phyloP scores from a whole-genome alignment of 2,888 invertebrate species.

The Spodoptera picta region DNA sequence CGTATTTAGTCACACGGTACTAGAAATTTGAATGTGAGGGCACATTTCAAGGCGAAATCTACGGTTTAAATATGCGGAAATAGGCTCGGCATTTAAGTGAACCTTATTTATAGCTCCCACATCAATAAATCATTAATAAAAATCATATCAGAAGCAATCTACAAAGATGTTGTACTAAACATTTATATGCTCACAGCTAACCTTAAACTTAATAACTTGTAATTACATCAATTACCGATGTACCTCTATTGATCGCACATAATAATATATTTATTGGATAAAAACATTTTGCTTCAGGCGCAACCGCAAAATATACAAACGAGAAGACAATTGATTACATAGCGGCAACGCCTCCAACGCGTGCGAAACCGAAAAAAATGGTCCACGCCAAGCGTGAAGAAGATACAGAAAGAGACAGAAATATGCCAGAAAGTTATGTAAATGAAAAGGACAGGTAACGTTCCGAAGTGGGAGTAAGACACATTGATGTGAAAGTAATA shows the following conservation, averaged over 20 bases:
- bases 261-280: slow-evolving; percentile 54
- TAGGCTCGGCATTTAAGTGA: slow-evolving; percentile 50
- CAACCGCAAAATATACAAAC: slow-evolving; percentile 62
- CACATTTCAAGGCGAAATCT: slow-evolving; percentile 55
- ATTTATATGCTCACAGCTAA: slow-evolving; percentile 31
- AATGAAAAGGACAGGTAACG: slow-evolving; percentile 66
- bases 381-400: slow-evolving; percentile 76
- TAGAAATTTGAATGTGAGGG: slow-evolving; percentile 55
- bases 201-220: slow-evolving; percentile 46
- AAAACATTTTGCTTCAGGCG: slow-evolving; percentile 61
- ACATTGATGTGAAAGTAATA: slow-evolving; percentile 43
- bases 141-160: slow-evolving; percentile 43
- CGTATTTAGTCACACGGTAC: slow-evolving; percentile 17
- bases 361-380: slow-evolving; percentile 81
- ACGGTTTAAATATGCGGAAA: slow-evolving; percentile 53
- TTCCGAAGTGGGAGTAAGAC: slow-evolving; percentile 66
- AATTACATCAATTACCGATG: slow-evolving; percentile 47
- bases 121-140: slow-evolving; percentile 53
- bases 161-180: slow-evolving; percentile 39
- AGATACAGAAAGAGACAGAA: slow-evolving; percentile 71
- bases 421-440: slow-evolving; percentile 61
- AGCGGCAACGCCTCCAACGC: slow-evolving; percentile 75
- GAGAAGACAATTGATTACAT: slow-evolving; percentile 82
- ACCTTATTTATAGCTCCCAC: slow-evolving; percentile 50
- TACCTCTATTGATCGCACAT: slow-evolving; percentile 49